phyloP scores from a whole-genome alignment of 2,888 invertebrate genomes.

The Neelides folsomi region DNA sequence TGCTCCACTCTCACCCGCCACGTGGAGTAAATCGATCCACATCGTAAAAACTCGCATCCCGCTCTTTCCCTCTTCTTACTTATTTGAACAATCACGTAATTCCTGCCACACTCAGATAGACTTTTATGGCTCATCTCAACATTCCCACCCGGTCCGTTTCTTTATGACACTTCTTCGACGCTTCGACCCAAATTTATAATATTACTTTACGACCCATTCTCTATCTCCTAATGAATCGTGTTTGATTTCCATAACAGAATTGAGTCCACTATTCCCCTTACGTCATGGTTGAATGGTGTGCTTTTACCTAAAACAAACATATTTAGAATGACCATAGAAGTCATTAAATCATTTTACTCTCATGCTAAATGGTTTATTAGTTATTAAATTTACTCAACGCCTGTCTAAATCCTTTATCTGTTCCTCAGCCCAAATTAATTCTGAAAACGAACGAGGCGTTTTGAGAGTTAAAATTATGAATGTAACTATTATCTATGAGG shows the following conservation, averaged over 20 bases:
- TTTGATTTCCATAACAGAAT: too few species aligned
- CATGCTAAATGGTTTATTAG: not conserved
- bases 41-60: not conserved
- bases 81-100: not conserved
- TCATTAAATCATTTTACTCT: too few species aligned
- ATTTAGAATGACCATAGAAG: too few species aligned
- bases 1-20: constrained; percentile 11
- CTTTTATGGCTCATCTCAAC: constrained; percentile 1
- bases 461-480: too few species aligned
- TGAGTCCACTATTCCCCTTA: too few species aligned
- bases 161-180: constrained; percentile 2
- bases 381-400: constrained; percentile 5
- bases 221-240: too few species aligned
- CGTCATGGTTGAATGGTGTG: too few species aligned
- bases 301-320: too few species aligned
- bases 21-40: constrained; percentile 20
- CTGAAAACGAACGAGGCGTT: too few species aligned
- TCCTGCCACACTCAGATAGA: not conserved
- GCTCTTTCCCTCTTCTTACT: not conserved
- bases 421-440: not conserved
- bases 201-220: too few species aligned
- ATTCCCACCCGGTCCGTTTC: not conserved
- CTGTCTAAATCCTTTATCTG: constrained; percentile 4
- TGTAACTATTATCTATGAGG: too few species aligned
- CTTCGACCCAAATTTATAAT: not conserved